Percentiles rank a stretch among this genome's conserved stretches.
phyloP scores from a whole-genome alignment of 2,888 invertebrate species.

The Oxytorus armatus region DNA sequence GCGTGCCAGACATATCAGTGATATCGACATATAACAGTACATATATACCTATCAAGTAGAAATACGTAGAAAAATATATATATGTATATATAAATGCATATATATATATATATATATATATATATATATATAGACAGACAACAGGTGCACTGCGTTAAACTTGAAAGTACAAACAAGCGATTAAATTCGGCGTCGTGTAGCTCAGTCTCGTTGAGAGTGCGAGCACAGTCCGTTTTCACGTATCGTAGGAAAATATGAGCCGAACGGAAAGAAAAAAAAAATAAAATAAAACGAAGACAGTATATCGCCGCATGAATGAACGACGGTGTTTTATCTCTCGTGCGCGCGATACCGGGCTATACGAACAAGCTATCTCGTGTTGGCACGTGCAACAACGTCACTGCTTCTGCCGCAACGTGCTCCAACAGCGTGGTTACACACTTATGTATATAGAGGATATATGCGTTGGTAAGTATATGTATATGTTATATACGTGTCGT shows the following conservation, averaged over 20 bases:
- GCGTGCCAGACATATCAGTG: too few species aligned
- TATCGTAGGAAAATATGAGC: conserved; percentile 42
- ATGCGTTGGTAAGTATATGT: neutral
- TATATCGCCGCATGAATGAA: conserved; percentile 58
- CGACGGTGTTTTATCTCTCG: conserved; percentile 53
- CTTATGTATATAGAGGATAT: neutral
- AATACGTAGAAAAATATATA: neutral
- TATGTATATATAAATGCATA: too few species aligned
- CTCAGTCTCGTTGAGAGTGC: conserved; percentile 17
- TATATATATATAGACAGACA: conserved; percentile 1
- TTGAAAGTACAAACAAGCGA: conserved; percentile 40
- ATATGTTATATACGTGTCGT: conserved; percentile 1
- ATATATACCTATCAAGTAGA: neutral
- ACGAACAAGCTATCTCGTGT: conserved; percentile 53
- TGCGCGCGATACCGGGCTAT: conserved; percentile 51
- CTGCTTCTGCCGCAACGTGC: conserved; percentile 35
- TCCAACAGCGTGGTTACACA: conserved; percentile 14
- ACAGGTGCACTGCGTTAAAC: conserved; percentile 41
- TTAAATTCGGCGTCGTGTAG: conserved; percentile 42
- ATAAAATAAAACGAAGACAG: conserved; percentile 10
- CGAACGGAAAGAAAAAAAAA: conserved; percentile 39
- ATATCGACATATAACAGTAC: too few species aligned
- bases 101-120: neutral
- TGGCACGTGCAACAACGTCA: conserved; percentile 61
- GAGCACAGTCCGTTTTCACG: conserved; percentile 39